Conservation (phyloP, 1,140 invertebrate species). For the Drosophila ficusphila region DNA sequence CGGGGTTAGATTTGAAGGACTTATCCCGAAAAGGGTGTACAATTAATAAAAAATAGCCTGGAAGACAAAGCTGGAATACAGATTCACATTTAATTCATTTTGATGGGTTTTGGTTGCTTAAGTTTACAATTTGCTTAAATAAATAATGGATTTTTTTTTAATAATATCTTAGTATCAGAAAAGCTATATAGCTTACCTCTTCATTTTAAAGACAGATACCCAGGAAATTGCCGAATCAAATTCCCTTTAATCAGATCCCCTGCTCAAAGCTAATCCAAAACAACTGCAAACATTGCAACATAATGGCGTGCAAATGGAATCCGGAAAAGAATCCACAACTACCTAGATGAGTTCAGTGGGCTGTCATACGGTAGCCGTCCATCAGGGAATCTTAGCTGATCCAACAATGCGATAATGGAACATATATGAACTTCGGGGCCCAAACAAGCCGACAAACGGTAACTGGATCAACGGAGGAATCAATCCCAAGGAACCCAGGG, state of each 20-base stretch:
- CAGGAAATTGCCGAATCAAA: not conserved
- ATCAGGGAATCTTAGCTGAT: slow-evolving; percentile 66
- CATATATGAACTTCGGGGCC: slow-evolving; percentile 74
- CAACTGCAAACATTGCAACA: slow-evolving; percentile 46
- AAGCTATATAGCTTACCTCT: not conserved
- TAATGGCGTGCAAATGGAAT: slow-evolving; percentile 35
- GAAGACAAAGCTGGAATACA: not conserved
- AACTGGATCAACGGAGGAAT: slow-evolving; percentile 60
- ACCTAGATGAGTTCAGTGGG: slow-evolving; percentile 14
- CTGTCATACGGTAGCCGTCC: slow-evolving; percentile 45
- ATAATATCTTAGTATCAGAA: not conserved
- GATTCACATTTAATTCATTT: not conserved
- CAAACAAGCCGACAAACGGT: slow-evolving; percentile 63
- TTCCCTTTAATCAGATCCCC: not conserved
- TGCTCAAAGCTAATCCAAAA: slow-evolving; percentile 37
- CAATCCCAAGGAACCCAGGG: slow-evolving; percentile 48
- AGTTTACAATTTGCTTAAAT: no score
- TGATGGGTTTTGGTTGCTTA: no score
- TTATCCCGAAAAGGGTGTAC: not conserved
- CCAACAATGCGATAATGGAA: slow-evolving; percentile 78
- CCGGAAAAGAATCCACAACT: not conserved
- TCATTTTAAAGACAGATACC: not conserved
- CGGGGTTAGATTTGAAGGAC: slow-evolving; percentile 1
- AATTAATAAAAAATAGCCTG: not conserved
- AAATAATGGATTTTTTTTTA: no score